Evolutionary conservation across 2,888 invertebrate species (phyloP), one percentile per base, ranked within the genome.

Genomic region (Hypomecis punctinalis): DNA sequence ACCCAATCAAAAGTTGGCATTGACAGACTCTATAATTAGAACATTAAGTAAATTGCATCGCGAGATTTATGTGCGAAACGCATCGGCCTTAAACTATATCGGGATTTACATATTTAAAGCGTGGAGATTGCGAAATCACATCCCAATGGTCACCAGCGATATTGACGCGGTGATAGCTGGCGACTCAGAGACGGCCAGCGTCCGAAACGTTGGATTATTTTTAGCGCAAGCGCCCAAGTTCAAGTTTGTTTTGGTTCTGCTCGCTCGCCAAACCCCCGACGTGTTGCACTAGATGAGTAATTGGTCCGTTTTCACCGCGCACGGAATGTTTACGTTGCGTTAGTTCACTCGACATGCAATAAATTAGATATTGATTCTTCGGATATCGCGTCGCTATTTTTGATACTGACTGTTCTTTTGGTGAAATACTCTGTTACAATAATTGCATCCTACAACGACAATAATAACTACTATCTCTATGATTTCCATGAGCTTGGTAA

Each of bases 221-320:
- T 84, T 86, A 84, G 84, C 78, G 71, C 73, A 76, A 77, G 79
- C 75, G 76, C 76, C 76, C 84, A 89, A 89, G 89, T 88, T 90
- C 89, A 89, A 88, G 86, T 83, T 86, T 81, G 78, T 84, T 81
- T 78, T 76, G 76, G 71, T 80, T 68, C 42, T 63, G 57, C 57
- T 58, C 61, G 67, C 68, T 63, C 55, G 55, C 63, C 51, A 67
- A 63, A 66, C 63, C 63, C 57, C 40, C 60, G 42, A 52, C 62
- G 60, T 49, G 52, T 35, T 65, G 65, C 54, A 60, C 58, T 62
- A 52, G 45, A 67, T 63, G 57, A 66, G 59, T 66, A 64, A 71
- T 67, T 69, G 67, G 58, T 53, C 62, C 9, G 67, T 69, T 72
- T 72, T 72, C 71, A 68, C 69, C 68, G 61, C 67, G 63, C 65